These are phyloP conservation scores for Sebastolobus altivelis DNA, from an alignment of 2,797 vertebrate genomes.

Conservation along the genomic window DNA sequence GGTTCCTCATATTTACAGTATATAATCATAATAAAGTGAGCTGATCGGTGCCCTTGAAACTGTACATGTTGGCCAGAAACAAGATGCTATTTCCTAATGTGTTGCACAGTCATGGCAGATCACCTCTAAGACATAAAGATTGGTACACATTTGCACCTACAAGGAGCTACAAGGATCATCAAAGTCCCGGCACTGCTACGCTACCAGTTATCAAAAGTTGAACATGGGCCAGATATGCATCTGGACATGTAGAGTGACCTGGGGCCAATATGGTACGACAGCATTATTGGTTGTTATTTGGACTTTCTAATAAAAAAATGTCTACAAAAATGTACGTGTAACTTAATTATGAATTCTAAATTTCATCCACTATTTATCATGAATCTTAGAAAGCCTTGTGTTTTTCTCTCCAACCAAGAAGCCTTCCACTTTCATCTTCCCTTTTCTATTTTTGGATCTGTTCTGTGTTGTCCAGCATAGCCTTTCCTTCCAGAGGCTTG, in stretches of 20 bases:
- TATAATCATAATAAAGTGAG: not conserved
- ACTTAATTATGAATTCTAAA: not conserved
- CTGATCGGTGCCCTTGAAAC: slow-evolving; percentile 3
- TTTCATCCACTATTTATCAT: slow-evolving; percentile 3
- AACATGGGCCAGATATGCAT: not conserved
- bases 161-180: not conserved
- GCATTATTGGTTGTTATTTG: not conserved
- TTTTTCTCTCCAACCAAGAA: slow-evolving; percentile 33
- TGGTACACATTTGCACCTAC: not conserved
- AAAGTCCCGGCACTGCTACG: not conserved
- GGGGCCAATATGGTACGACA: not conserved
- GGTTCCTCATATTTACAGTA: not conserved
- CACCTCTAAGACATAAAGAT: not conserved
- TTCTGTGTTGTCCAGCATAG: slow-evolving; percentile 62
- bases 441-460: slow-evolving; percentile 67
- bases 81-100: not conserved
- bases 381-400: slow-evolving; percentile 19
- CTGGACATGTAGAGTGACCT: not conserved
- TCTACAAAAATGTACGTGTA: not conserved
- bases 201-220: not conserved
- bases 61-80: not conserved
- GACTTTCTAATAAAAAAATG: not conserved
- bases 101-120: not conserved
- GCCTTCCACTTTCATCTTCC: slow-evolving; percentile 30
- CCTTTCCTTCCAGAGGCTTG: slow-evolving; percentile 66